These are phyloP conservation scores for Selene dorsalis DNA, from an alignment of 2,797 vertebrate species.

Conservation along the genomic window DNA sequence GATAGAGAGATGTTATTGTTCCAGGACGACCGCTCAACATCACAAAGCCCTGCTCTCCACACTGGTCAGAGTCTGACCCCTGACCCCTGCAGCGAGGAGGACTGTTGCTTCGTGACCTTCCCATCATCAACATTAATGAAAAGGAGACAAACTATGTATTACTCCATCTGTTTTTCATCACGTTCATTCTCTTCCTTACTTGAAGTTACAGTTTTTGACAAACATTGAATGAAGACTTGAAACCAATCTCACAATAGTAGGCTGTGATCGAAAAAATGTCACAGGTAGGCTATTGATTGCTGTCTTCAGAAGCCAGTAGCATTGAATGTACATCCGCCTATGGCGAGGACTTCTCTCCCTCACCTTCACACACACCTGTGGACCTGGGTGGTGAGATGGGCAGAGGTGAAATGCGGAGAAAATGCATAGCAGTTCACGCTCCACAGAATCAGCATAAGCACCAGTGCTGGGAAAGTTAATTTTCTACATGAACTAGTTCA, in stretches of 20 bases:
- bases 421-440: too few relatives aligned
- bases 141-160: not conserved
- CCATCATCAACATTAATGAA: not conserved
- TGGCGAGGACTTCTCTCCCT: too few relatives aligned
- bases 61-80: not conserved
- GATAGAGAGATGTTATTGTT: not conserved
- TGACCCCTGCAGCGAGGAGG: not conserved
- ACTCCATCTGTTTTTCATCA: not conserved
- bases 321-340: too few relatives aligned
- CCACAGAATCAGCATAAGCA: too few relatives aligned
- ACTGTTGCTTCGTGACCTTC: not conserved
- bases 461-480: too few relatives aligned
- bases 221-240: not conserved
- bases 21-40: slow-evolving; percentile 2
- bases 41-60: slow-evolving; percentile 8
- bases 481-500: too few relatives aligned
- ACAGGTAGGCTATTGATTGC: too few relatives aligned
- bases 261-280: not conserved
- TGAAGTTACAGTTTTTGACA: not conserved
- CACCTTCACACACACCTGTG: too few relatives aligned
- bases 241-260: not conserved
- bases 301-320: too few relatives aligned
- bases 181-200: too few relatives aligned
- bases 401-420: too few relatives aligned
- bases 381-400: too few relatives aligned